A percentile compares a stretch with the other conserved stretches of the same genome.
These are phyloP conservation scores for Baronia brevicornis DNA, from an alignment of 2,888 invertebrate species.

Conservation along the genomic window DNA sequence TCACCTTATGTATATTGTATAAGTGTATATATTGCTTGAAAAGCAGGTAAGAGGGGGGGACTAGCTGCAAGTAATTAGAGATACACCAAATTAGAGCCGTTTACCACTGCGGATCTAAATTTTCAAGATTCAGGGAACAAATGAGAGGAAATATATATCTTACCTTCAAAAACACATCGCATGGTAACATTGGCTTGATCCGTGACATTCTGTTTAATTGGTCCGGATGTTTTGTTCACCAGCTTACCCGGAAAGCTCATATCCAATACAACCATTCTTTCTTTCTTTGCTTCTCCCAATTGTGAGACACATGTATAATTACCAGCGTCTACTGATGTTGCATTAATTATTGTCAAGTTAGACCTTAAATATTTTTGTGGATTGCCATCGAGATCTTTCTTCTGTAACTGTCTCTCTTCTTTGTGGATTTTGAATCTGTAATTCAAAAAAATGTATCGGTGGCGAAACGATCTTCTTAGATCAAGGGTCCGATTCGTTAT, in stretches of 20 bases:
- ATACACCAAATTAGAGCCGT: too few species aligned
- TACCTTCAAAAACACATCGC: constrained; percentile 59
- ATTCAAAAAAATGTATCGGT: constrained; percentile 6
- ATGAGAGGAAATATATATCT: constrained; percentile 17
- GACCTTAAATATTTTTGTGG: constrained; percentile 31
- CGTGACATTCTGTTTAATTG: constrained; percentile 33
- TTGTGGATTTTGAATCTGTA: constrained; percentile 35
- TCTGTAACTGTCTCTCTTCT: constrained; percentile 23
- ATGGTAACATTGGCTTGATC: constrained; percentile 33
- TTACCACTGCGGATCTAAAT: too few species aligned
- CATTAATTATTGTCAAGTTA: constrained; percentile 37
- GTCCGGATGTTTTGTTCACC: constrained; percentile 31
- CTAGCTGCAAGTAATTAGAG: too few species aligned
- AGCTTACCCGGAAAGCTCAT: constrained; percentile 40
- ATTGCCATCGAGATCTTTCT: constrained; percentile 38
- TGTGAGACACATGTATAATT: constrained; percentile 49
- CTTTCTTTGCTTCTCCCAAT: constrained; percentile 23
- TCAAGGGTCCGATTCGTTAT: too few species aligned
- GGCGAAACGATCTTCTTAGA: not conserved
- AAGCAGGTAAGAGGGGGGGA: too few species aligned
- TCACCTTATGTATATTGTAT: too few species aligned
- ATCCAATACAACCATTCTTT: constrained; percentile 30
- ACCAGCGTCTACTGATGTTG: constrained; percentile 41
- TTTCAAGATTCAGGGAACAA: too few species aligned
- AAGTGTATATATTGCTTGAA: too few species aligned